Base-by-base conservation (phyloP, 2,113 vertebrate genomes). In the Chaenogobius annularis region DNA sequence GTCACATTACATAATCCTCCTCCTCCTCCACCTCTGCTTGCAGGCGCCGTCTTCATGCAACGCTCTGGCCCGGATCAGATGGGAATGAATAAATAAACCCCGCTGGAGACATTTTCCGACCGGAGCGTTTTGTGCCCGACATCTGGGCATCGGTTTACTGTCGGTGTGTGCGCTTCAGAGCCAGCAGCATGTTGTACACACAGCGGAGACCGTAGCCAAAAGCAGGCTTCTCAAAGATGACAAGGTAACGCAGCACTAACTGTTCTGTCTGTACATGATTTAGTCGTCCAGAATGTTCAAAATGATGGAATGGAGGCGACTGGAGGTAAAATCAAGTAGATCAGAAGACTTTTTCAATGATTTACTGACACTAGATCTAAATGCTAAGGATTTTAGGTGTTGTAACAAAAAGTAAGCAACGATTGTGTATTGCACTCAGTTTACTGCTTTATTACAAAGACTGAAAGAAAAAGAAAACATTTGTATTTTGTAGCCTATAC, bases 221-320 rank as follows among this genome's bases (percentile, higher is more conserved):
- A 85, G 84, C 70, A 87, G 88, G 87, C 89, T 88, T 90, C 75
- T 76, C 89, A 90, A 92, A 92, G 87, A 92, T 92, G 91, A 91
- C 91, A 92, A 90, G 90, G 91, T 92, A 84, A 40, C 31, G 75
- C 31, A 37, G 65, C 10, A 46, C 44, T 7, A 40, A 40, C 37
- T 40, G 3, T 40, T 12, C 1, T 46, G 44, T 10, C 11, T 46
- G 7, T 11, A 44, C 10, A 35, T 35, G 35, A 3, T 35, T 6
- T 35, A 31, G 37, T 40, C 37, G 6, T 40, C n/a, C 6, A 40
- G 37, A 7, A 40, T 3, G 37, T 40, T 40, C 37, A 6, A 40
- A 40, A 40, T 40, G 6, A 6, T 7, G 37, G 5, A 40, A 40
- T 40, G 37, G 37, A 40, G 37, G 37, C 37, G 35, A 3, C 6